A percentile compares a stretch with the other conserved stretches of the same genome.
These are phyloP conservation scores for Balaeniceps rex DNA, from an alignment of 2,113 vertebrate species.

Conservation along the genomic window DNA sequence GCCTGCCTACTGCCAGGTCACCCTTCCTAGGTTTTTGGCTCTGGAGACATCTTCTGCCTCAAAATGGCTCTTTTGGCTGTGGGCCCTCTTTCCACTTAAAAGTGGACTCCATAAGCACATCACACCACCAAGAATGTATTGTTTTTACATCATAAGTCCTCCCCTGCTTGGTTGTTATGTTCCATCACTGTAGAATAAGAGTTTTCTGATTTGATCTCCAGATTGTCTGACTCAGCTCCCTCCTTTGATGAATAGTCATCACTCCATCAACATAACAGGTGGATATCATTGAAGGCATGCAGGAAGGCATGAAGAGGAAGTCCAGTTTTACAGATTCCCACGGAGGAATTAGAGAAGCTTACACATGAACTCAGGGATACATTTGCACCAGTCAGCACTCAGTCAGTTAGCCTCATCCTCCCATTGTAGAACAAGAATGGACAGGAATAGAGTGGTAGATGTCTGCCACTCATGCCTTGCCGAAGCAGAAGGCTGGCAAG, in stretches of 20 bases:
- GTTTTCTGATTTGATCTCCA: not conserved
- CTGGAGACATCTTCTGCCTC: not conserved
- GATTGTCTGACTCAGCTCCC: not conserved
- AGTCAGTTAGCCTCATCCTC: not conserved
- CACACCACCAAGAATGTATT: not conserved
- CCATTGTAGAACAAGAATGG: fast-evolving
- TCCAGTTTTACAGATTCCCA: not conserved
- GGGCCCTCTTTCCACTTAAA: not conserved
- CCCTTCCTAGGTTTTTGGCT: not conserved
- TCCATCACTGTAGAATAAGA: not conserved
- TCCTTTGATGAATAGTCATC: not conserved
- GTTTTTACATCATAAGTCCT: not conserved
- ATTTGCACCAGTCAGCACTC: not conserved
- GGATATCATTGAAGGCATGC: not conserved
- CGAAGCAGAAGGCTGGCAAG: not conserved
- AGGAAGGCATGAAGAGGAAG: not conserved
- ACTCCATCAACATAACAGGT: not conserved
- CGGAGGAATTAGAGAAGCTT: not conserved
- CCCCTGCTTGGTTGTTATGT: not conserved
- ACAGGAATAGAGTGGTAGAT: not conserved
- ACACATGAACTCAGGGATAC: not conserved
- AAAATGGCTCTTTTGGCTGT: not conserved
- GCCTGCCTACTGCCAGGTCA: not conserved
- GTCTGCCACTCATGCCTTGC: not conserved
- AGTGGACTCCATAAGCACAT: not conserved